phyloP scores from a whole-genome alignment of 2,113 vertebrate species.

The Periophthalmodon schlosseri region DNA sequence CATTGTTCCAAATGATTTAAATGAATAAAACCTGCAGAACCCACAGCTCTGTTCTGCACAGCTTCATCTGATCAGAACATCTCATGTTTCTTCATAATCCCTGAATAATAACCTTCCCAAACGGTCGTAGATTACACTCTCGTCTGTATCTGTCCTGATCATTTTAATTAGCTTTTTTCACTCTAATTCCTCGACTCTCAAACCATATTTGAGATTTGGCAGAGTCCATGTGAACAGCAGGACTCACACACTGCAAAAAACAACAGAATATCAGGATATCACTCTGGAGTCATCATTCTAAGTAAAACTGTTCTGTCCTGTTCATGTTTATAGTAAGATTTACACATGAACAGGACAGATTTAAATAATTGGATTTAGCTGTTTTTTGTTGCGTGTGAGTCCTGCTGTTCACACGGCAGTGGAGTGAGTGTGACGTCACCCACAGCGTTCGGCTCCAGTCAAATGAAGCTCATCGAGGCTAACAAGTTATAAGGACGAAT shows the following conservation, averaged over 20 bases:
- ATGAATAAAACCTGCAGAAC: background rate
- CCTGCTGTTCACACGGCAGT: too few relatives aligned
- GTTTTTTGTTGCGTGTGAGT: too few relatives aligned
- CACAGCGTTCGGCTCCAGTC: too few relatives aligned
- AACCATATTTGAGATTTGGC: conserved; percentile 32
- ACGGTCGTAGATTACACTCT: conserved; percentile 41
- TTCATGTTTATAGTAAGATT: too few relatives aligned
- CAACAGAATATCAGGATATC: too few relatives aligned
- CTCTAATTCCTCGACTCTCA: conserved; percentile 47
- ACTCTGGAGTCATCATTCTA: too few relatives aligned
- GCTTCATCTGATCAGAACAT: background rate
- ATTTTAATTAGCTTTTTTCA: conserved; percentile 53
- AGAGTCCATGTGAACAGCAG: conserved; percentile 24
- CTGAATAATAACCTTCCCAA: background rate
- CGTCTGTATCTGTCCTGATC: conserved; percentile 56
- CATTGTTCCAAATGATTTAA: background rate
- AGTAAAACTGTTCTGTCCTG: too few relatives aligned
- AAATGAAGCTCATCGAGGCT: too few relatives aligned
- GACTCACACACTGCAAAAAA: conserved; percentile 13
- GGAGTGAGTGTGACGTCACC: too few relatives aligned
- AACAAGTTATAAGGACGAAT: too few relatives aligned
- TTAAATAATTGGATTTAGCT: too few relatives aligned
- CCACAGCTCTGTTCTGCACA: background rate
- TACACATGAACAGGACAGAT: too few relatives aligned
- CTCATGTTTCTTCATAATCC: background rate